Base-by-base conservation (phyloP, 1,140 invertebrate species). In the Platorchestia sp. region DNA sequence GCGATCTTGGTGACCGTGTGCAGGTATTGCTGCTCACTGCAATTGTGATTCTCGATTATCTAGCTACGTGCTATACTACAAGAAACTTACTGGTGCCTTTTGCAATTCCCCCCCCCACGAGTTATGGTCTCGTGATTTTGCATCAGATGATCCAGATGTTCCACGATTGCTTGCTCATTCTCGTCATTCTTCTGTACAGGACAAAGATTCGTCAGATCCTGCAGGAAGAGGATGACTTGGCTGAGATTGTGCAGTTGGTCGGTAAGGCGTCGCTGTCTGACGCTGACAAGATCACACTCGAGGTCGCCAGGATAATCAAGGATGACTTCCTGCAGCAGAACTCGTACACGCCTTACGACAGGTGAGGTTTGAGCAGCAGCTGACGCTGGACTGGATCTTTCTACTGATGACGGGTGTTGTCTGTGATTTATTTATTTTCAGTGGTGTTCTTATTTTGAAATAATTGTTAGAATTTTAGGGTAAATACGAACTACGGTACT, bases 301-400 rank as follows among this genome's bases (percentile, higher is more conserved):
- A 99, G 98, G 99, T 99, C 89, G 99, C 99, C 96, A 99, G 99
- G 97, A 97, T 99, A 96, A 98, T 99, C 95, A 99, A 99, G 97
- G 99, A 99, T 97, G 99, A 99, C 98, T 99, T 99, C 98, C 97
- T 99, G 96, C 99, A 99, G 97, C 99, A 99, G 97, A 99, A 99
- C 98, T 98, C 98, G 97, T 99, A 99, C 97, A 99, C 99, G 45
- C 97, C 99, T 22, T 99, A 99, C 97, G 99, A 99, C 98, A 98
- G 99, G 91, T 93, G 44, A 44, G 87, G 43, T 42, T 5, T 27
- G 36, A 10, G 59, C 27, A 10, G 27, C 10, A 75, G 59, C 7
- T 75, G 59, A 3, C 36, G 27, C 36, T 22, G 59, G 59, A 10
- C 36, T 75, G 59, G 14, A 19, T 1, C 59, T 36, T 27, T 22